These are phyloP conservation scores for Caloenas nicobarica DNA, from an alignment of 2,113 vertebrate species.

Conservation along the genomic window DNA sequence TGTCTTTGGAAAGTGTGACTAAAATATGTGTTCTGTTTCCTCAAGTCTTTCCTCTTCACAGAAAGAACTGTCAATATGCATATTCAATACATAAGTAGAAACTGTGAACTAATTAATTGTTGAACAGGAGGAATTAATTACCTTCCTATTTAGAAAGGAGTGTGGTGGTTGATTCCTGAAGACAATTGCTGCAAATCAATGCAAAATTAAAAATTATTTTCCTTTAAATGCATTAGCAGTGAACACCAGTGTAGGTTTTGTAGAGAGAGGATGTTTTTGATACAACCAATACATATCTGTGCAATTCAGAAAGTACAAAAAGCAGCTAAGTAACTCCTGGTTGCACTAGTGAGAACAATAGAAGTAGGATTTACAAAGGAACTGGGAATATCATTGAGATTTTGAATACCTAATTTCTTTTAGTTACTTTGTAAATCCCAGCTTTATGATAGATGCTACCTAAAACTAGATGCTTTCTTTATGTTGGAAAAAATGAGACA, in stretches of 20 bases:
- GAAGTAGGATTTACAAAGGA: not conserved
- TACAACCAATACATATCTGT: not conserved
- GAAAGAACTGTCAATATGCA: constrained; percentile 40
- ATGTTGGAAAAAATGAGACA: not conserved
- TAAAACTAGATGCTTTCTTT: not conserved
- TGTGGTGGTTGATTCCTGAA: constrained; percentile 57
- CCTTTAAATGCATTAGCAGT: constrained; percentile 26
- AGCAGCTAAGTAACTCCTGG: not conserved
- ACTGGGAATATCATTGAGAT: not conserved
- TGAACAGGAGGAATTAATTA: constrained; percentile 67
- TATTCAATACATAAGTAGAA: constrained; percentile 53
- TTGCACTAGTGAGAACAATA: not conserved
- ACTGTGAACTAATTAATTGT: constrained; percentile 65
- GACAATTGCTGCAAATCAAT: constrained; percentile 61
- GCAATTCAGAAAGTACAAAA: not conserved
- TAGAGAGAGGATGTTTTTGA: not conserved
- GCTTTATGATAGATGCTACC: not conserved
- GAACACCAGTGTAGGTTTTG: not conserved
- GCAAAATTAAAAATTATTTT: constrained; percentile 58
- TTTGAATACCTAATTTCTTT: not conserved
- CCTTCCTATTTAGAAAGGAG: constrained; percentile 30
- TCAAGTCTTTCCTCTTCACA: not conserved
- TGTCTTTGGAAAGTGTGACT: constrained; percentile 1
- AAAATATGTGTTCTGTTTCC: not conserved
- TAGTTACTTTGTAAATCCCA: not conserved